Evolutionary conservation across 2,888 invertebrate species (phyloP).

Genomic region (Sesia bembeciformis): DNA sequence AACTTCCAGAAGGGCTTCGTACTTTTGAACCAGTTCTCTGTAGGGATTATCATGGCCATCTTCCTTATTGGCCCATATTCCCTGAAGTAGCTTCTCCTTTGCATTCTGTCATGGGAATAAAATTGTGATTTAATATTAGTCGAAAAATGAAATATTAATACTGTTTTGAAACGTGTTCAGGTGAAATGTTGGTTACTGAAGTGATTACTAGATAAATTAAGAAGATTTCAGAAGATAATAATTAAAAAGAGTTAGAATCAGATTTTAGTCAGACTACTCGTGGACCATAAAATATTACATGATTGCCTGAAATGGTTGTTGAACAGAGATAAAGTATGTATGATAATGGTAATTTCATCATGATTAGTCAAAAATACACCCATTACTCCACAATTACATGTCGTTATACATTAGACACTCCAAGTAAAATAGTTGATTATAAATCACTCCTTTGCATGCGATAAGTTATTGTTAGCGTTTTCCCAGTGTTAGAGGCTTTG

Average conservation of each 20-base stretch:
- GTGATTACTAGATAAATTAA: not conserved
- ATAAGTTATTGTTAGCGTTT: not conserved
- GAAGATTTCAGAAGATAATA: no score
- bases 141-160: not conserved
- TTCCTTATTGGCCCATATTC: slow-evolving; percentile 69
- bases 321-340: not conserved
- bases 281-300: not conserved
- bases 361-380: slow-evolving; percentile 62
- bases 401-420: not conserved
- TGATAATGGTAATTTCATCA: not conserved
- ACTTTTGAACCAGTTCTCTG: slow-evolving; percentile 87
- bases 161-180: not conserved
- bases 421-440: not conserved
- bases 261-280: not conserved
- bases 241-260: no score
- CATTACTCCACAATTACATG: slow-evolving; percentile 40
- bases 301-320: not conserved
- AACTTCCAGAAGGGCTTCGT: slow-evolving; percentile 86
- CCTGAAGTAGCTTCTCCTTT: slow-evolving; percentile 67
- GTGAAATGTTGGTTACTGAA: not conserved
- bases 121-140: not conserved
- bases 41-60: slow-evolving; percentile 80
- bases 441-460: not conserved
- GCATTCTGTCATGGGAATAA: slow-evolving; percentile 47
- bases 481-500: not conserved